Evolutionary conservation across 2,113 vertebrate genomes (phyloP), one percentile per base, ranked within the genome.

Genomic region (Gambusia holbrooki): DNA sequence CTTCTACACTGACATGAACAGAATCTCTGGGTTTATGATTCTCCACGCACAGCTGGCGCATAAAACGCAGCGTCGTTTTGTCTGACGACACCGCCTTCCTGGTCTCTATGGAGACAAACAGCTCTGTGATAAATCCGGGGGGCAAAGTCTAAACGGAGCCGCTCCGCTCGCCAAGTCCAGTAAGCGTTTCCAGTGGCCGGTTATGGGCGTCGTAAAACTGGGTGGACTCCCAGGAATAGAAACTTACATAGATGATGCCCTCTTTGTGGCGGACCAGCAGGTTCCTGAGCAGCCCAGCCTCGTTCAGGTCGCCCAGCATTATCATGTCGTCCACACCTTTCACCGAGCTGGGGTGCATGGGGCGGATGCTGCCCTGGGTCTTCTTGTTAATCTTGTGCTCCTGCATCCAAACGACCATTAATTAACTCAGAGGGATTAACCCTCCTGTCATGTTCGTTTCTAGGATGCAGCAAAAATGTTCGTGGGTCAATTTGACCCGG

Each of bases 261-360:
- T 97, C 94, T 84, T 92, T 96, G 89, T 98, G 96, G 30, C 98
- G 97, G 76, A 98, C 95, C 79, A 97, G 90, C 40, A 99, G 96
- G 91, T 99, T 99, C 86, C 95, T 95, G 33, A 99, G 96, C 64
- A 99, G 95, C 62, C 97, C 97, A 0, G 97, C 98, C 91, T 99
- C 98, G 0, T 97, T 93, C 65, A 99, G 94, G 42, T 99, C 98
- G 2, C 97, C 98, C 0, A 99, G 94, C 58, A 88, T 19, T 76
- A 99, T 99, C 98, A 99, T 99, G 93, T 99, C 97, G 5, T 99
- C 97, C 45, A 98, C 97, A 0, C 97, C 97, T 3, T 94, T 92
- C 5, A 89, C 93, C 0, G 96, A 97, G 73, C 95, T 96, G 45
- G 96, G 95, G 87, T 99, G 97, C 98, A 99, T 99, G 62, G 93